phyloP scores from a whole-genome alignment of 2,888 invertebrate species.

The Homarus gammarus region DNA sequence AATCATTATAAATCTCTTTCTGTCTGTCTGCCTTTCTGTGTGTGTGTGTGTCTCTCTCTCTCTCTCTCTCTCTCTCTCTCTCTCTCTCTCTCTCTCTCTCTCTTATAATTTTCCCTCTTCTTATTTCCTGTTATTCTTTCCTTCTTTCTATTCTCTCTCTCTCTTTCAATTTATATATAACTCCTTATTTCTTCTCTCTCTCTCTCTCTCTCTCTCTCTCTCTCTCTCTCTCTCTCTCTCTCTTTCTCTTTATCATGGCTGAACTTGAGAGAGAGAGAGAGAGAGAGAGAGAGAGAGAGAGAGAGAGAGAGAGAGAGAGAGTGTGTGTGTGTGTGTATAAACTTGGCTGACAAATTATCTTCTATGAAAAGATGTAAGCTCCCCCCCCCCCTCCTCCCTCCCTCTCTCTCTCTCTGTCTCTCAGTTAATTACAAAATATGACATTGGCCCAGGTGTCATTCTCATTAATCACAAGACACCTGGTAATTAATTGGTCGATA shows the following conservation, averaged over 20 bases:
- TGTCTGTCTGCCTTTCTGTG: too few relatives aligned
- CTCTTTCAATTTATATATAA: too few relatives aligned
- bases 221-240: background rate
- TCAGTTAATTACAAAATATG: background rate
- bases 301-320: too few relatives aligned
- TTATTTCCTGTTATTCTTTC: background rate
- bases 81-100: background rate
- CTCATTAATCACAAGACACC: too few relatives aligned
- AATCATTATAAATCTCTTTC: too few relatives aligned
- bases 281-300: too few relatives aligned
- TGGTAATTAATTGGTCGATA: too few relatives aligned
- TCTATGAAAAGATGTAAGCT: too few relatives aligned
- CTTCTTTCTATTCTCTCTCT: background rate
- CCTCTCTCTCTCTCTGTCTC: background rate
- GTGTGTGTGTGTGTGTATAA: too few relatives aligned
- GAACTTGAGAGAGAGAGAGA: too few relatives aligned
- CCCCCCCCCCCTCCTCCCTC: background rate
- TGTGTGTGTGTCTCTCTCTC: background rate
- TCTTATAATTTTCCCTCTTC: background rate
- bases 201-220: constrained; percentile 14
- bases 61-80: background rate
- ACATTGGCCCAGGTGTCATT: background rate
- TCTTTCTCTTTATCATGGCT: background rate
- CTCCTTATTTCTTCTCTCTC: background rate
- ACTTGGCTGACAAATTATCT: too few relatives aligned